Evolutionary conservation across 2,113 vertebrate genomes (phyloP).

Genomic region (Chroicocephalus ridibundus): DNA sequence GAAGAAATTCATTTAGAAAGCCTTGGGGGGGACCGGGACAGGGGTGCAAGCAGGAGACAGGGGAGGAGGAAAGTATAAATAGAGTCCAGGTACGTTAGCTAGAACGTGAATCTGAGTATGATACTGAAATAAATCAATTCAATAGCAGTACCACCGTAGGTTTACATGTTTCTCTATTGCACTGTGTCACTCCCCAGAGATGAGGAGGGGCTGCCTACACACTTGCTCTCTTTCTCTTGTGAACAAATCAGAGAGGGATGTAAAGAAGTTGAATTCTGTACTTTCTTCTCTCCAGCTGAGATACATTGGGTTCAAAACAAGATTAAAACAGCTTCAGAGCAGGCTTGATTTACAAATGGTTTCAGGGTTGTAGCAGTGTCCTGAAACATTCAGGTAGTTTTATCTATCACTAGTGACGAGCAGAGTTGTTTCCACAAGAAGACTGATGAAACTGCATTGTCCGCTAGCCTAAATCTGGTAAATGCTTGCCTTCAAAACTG

Average conservation of each 20-base stretch:
- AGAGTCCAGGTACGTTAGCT: background rate
- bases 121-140: background rate
- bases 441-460: background rate
- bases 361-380: background rate
- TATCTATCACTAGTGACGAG: background rate
- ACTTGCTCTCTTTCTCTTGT: background rate
- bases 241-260: background rate
- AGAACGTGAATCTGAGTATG: background rate
- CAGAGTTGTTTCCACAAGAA: background rate
- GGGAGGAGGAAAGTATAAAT: background rate
- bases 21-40: fast-evolving
- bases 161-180: background rate
- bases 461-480: background rate
- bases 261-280: background rate
- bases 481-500: background rate
- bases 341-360: background rate
- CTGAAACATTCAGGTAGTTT: background rate
- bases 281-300: background rate
- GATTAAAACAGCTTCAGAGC: background rate
- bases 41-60: background rate
- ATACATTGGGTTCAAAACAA: background rate
- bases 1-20: background rate
- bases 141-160: background rate
- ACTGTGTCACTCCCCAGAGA: background rate
- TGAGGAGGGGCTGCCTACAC: fast-evolving